Base-by-base conservation (phyloP, 2,113 vertebrate genomes). In the Scomber japonicus region DNA sequence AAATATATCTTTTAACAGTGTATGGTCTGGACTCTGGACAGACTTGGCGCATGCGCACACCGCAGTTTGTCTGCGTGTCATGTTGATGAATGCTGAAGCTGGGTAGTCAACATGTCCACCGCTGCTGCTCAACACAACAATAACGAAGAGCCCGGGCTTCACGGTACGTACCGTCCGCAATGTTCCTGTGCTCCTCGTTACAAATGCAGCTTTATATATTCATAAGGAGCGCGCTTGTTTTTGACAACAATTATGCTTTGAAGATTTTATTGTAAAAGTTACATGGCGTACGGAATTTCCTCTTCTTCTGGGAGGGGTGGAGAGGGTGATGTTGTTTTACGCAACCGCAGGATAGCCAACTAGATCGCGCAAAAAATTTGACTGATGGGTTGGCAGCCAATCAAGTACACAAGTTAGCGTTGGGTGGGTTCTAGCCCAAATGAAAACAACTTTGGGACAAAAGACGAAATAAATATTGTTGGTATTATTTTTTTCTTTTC, bases 21-120 rank as follows among this genome's bases (percentile, higher is more conserved):
- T 21, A 3, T 24, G 45, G 5, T 11, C 60, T 65, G 64, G 62
- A 71, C 63, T 6, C 7, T 51, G 80, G 81, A 55, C 40, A 21
- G 50, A 16, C n/a, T 49, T 4, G 0, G 84, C 91, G 78, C 91
- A 30, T 89, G 93, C 93, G 91, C 91, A 89, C 45, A 46, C 2
- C 1, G 19, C 1, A 1, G 35, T 78, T 44, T 72, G 78, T 70
- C 40, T 89, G 87, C 84, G 81, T 68, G 90, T 89, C 79, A 80
- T 93, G 91, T 91, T 92, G 91, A 91, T 83, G 80, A 92, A 91
- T 59, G 83, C 87, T 78, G 30, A 75, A 83, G 73, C 89, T 76
- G 89, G 87, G 86, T 81, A 93, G 94, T 89, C 92, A 95, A 94
- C 90, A 95, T 95, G 95, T 95, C 94, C 78, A 93, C 93, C 83